Base-by-base conservation (phyloP, 2,888 invertebrate genomes). In the Tillus elongatus region DNA sequence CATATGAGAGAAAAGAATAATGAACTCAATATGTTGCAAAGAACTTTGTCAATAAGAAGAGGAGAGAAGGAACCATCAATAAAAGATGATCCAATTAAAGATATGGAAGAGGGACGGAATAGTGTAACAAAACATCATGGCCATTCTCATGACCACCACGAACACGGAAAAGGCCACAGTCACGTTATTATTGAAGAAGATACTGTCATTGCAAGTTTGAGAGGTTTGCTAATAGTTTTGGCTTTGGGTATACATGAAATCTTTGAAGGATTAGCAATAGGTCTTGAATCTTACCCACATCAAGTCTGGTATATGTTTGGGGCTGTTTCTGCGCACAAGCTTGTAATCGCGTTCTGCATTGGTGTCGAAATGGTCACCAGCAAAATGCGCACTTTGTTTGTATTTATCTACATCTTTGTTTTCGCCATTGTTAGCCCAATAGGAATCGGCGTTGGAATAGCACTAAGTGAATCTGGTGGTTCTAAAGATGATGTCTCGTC, bases 341-440 rank as follows among this genome's bases (percentile, higher is more conserved):
- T 88, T 31, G 87, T 90, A 13, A 79, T 90, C 42, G 86, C 88
- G 0, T 89, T 90, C 61, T 90, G 89, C 58, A 83, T 90, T 36
- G 89, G 89, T 2, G 78, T 89, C 26, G 88, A 90, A 58, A 64
- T 90, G 31, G 76, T 86, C 30, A 77, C 82, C 14, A 77, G 78
- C 1, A 74, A 75, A 30, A 82, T 84, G 0, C 77, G 74, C 48
- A 70, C 71, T 3, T 63, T 69, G 46, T 60, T 85, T 19, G 68
- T 76, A 2, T 57, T 82, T 3, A 60, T 79, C 4, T 86, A 86
- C 61, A 75, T 86, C 15, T 72, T 79, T 8, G 79, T 80, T 2
- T 88, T 85, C 57, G 82, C 86, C 4, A 64, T 85, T 3, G 85
- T 88, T 0, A 86, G 86, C 34, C 87, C 88, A 0, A 50, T 86